phyloP scores from a whole-genome alignment of 2,113 vertebrate species.

The Oxygymnocypris stewartii region DNA sequence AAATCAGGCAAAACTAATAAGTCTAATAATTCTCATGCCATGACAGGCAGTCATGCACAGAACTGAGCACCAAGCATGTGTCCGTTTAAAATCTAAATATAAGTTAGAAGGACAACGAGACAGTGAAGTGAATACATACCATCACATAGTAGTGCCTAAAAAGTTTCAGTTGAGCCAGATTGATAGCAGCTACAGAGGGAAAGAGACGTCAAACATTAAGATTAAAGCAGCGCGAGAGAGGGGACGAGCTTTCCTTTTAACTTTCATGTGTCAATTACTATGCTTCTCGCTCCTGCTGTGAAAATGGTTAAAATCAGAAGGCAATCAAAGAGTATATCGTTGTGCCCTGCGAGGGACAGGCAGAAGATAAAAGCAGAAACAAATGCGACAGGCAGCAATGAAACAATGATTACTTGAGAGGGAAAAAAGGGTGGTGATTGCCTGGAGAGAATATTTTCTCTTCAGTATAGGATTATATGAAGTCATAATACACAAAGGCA shows the following conservation, averaged over 20 bases:
- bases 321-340: not conserved
- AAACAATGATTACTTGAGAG: conserved; percentile 10
- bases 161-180: conserved; percentile 86
- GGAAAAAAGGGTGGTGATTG: not conserved
- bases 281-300: not conserved
- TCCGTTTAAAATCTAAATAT: conserved; percentile 17
- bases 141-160: conserved; percentile 89
- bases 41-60: not conserved
- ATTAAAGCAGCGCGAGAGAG: not conserved
- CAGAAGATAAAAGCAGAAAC: conserved; percentile 6
- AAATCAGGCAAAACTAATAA: conserved; percentile 26
- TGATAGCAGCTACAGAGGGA: conserved; percentile 80
- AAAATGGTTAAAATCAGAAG: not conserved
- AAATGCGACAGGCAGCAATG: not conserved
- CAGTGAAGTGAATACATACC: conserved; percentile 72
- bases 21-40: conserved; percentile 28
- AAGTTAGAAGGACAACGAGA: not conserved
- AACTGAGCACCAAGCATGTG: not conserved
- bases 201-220: conserved; percentile 47
- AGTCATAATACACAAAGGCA: not conserved
- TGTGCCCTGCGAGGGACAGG: not conserved
- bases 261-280: conserved; percentile 9
- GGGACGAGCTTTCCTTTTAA: not conserved
- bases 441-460: not conserved
- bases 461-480: not conserved